Conservation (phyloP, 1,140 invertebrate genomes). For the Kradibia gibbosae region DNA sequence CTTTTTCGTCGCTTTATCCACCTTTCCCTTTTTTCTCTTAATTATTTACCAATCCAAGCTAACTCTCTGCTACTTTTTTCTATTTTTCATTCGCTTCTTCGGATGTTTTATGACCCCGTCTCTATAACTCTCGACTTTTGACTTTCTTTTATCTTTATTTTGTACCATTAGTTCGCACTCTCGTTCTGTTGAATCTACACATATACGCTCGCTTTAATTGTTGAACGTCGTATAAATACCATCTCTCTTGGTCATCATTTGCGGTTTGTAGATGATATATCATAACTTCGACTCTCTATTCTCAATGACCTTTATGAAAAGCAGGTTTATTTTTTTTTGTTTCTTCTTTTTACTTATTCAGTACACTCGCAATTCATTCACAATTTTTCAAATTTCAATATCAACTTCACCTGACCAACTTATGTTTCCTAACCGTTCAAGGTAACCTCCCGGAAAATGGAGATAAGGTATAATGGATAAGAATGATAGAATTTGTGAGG, state of each 20-base stretch:
- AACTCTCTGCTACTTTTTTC: no score
- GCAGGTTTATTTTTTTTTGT: no score
- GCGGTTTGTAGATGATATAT: not conserved
- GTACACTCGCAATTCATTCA: no score
- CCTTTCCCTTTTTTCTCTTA: not conserved
- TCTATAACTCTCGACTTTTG: not conserved
- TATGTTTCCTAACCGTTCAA: no score
- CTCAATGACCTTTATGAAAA: no score
- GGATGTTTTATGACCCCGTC: slow-evolving; percentile 1
- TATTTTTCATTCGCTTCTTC: not conserved
- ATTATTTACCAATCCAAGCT: not conserved
- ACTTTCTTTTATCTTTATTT: not conserved
- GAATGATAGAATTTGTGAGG: no score
- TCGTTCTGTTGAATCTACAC: not conserved
- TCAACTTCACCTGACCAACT: no score
- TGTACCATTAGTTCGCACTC: not conserved
- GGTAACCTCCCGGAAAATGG: no score
- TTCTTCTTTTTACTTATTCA: no score
- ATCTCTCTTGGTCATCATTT: not conserved
- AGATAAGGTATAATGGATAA: no score
- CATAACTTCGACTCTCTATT: not conserved
- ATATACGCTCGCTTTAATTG: not conserved
- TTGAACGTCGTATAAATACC: not conserved
- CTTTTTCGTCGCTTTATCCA: not conserved
- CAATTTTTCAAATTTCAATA: no score